phyloP scores from a whole-genome alignment of 2,888 invertebrate genomes.

The Tachystola acroxantha region DNA sequence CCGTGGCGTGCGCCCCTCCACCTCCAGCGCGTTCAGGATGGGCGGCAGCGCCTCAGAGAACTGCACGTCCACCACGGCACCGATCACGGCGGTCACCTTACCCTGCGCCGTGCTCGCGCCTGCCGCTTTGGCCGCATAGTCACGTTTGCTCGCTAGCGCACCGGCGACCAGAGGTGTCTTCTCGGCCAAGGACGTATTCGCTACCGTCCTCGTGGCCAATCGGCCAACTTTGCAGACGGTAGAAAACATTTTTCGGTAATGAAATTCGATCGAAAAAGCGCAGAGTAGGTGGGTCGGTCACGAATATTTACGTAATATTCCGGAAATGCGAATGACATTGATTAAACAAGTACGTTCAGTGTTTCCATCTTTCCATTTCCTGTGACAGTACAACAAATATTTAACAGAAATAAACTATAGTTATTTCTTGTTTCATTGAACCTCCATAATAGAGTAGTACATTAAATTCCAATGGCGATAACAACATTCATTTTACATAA shows the following conservation, averaged over 20 bases:
- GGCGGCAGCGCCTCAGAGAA: slow-evolving; percentile 95
- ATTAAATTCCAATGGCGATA: no score
- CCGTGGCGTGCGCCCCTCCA: slow-evolving; percentile 87
- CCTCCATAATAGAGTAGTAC: no score
- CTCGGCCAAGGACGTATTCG: slow-evolving; percentile 68
- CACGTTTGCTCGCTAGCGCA: slow-evolving; percentile 60
- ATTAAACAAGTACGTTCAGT: no score
- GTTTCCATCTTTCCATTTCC: neutral
- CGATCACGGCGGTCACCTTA: slow-evolving; percentile 95
- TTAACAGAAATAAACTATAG: no score
- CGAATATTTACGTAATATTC: slow-evolving; percentile 56
- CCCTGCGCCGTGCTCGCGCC: slow-evolving; percentile 73
- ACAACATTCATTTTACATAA: no score
- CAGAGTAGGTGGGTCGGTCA: slow-evolving; percentile 37
- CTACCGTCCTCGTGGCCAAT: slow-evolving; percentile 69
- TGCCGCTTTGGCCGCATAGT: slow-evolving; percentile 59
- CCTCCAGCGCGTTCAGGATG: slow-evolving; percentile 97
- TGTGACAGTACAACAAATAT: no score
- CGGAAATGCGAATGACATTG: slow-evolving; percentile 10
- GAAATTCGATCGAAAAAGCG: slow-evolving; percentile 42
- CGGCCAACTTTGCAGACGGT: slow-evolving; percentile 73
- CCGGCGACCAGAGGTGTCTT: slow-evolving; percentile 70
- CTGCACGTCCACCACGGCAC: slow-evolving; percentile 98
- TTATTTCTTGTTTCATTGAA: no score
- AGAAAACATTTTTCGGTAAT: slow-evolving; percentile 62